Conservation (phyloP, 2,888 invertebrate genomes). For the Eupithecia exiguata region DNA sequence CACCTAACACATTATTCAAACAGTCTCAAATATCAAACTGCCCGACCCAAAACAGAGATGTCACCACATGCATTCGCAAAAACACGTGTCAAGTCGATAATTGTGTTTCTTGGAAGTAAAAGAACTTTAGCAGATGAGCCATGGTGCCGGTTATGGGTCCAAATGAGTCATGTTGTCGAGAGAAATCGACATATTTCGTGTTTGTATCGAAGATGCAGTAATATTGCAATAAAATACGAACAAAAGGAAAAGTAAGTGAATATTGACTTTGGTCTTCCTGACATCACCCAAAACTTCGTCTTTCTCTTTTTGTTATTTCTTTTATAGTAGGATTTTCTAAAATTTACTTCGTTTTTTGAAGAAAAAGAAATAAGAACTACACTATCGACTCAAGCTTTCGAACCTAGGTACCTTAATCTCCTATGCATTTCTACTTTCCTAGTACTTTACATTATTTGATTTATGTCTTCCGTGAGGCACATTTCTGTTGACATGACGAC, state of each 20-base stretch:
- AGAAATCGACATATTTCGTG: not conserved
- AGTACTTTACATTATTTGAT: too few species aligned
- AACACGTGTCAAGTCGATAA: slow-evolving; percentile 78
- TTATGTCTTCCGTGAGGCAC: slow-evolving; percentile 64
- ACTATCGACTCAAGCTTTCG: not conserved
- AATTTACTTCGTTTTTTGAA: not conserved
- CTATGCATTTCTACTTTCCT: too few species aligned
- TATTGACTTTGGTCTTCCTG: not conserved
- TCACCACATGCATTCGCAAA: slow-evolving; percentile 56
- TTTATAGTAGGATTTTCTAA: not conserved
- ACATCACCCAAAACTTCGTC: not conserved
- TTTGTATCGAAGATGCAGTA: not conserved
- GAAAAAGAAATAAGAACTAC: not conserved
- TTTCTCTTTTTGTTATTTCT: not conserved
- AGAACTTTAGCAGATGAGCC: slow-evolving; percentile 22
- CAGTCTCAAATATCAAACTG: slow-evolving; percentile 44
- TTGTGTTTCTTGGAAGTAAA: slow-evolving; percentile 70
- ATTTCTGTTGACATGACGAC: slow-evolving; percentile 56
- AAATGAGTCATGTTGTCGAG: not conserved
- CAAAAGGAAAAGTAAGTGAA: not conserved
- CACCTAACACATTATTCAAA: slow-evolving; percentile 29
- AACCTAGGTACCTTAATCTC: too few species aligned
- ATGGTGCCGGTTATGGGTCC: not conserved
- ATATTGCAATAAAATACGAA: not conserved
- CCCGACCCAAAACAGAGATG: slow-evolving; percentile 32